Percentiles rank a stretch among this genome's conserved stretches.
Evolutionary conservation across 1,140 invertebrate genomes (phyloP).

Genomic region (Lamellibrachia luymesi): DNA sequence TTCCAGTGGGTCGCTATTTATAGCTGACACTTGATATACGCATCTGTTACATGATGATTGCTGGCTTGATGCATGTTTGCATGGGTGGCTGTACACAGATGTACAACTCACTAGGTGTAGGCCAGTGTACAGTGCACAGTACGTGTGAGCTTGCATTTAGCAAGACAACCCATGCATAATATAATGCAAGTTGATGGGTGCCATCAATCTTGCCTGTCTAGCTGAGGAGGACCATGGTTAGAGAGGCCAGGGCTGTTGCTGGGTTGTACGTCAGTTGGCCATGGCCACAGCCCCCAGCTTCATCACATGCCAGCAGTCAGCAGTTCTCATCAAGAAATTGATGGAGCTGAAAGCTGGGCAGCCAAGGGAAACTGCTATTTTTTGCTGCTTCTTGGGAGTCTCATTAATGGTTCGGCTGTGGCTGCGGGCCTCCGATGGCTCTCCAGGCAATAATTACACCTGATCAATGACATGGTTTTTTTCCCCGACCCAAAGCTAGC

Average conservation of each 20-base stretch:
- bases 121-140: not conserved
- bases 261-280: not conserved
- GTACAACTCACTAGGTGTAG: not conserved
- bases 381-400: not conserved
- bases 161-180: not conserved
- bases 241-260: not conserved
- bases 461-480: not conserved
- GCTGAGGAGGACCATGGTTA: not conserved
- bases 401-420: not conserved
- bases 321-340: not conserved
- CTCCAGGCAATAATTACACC: not conserved
- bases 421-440: not conserved
- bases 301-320: not conserved
- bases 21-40: not conserved
- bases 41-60: not conserved
- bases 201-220: not conserved
- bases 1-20: not conserved
- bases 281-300: not conserved
- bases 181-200: not conserved
- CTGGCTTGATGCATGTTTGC: not conserved
- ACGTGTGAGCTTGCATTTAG: not conserved
- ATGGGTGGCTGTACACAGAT: not conserved
- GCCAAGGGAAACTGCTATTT: not conserved
- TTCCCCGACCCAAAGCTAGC: not conserved
- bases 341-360: not conserved